phyloP scores from a whole-genome alignment of 2,888 invertebrate genomes.

The Sympetrum striolatum region DNA sequence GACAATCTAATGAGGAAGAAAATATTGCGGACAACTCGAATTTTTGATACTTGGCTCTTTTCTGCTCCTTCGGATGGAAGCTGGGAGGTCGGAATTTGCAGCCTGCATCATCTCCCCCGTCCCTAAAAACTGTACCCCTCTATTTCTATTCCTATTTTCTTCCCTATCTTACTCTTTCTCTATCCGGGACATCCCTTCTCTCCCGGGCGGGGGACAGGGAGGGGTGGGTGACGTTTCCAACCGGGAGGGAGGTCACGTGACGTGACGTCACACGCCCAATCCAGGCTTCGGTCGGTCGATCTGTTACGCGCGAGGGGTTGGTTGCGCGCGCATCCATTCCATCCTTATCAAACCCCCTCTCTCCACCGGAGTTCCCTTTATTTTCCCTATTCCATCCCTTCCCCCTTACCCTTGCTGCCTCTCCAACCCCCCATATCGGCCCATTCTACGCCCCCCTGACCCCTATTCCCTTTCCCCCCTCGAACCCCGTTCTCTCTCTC shows the following conservation, averaged over 20 bases:
- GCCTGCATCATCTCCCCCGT: not conserved
- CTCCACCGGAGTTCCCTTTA: not conserved
- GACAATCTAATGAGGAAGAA: not conserved
- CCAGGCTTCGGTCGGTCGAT: constrained; percentile 41
- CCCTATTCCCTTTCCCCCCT: constrained; percentile 8
- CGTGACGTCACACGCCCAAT: constrained; percentile 44
- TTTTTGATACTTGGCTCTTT: not conserved
- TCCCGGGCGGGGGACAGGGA: constrained; percentile 16
- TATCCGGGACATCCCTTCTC: not conserved
- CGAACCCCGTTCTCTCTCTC: constrained; percentile 37
- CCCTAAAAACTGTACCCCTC: not conserved
- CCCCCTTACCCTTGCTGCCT: not conserved
- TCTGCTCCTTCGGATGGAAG: not conserved
- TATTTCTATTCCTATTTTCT: not conserved
- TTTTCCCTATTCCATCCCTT: not conserved
- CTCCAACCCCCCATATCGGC: not conserved
- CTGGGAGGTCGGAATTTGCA: not conserved
- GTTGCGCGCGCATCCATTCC: constrained; percentile 5
- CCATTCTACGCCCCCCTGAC: constrained; percentile 35
- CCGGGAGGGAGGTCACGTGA: constrained; percentile 45
- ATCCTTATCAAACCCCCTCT: not conserved
- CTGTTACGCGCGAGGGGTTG: constrained; percentile 36
- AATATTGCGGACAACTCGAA: not conserved
- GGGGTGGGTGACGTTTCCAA: not conserved
- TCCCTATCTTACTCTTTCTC: not conserved